These are phyloP conservation scores for Cricetomys ansorgei DNA, from an alignment of 2,113 vertebrate species.

Conservation along the genomic window DNA sequence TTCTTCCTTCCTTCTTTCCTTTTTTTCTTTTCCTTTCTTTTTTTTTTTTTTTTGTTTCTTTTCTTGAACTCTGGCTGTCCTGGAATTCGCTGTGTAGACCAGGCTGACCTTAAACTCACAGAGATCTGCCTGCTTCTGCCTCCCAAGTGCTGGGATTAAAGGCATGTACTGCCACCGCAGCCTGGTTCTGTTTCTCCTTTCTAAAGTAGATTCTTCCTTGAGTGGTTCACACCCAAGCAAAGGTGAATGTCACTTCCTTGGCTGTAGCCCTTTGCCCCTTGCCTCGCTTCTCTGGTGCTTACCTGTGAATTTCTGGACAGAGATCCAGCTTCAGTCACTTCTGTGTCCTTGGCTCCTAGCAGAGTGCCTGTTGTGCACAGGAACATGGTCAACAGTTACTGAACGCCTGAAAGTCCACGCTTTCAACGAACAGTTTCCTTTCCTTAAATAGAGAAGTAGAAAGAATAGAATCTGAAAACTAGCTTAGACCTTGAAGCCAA, in stretches of 20 bases:
- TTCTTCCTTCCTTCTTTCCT: too few relatives aligned
- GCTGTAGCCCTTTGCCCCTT: not conserved
- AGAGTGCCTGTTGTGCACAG: not conserved
- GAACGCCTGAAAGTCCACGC: not conserved
- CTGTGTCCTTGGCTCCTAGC: not conserved
- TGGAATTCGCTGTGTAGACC: too few relatives aligned
- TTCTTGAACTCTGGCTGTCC: too few relatives aligned
- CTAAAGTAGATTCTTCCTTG: not conserved
- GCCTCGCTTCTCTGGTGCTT: not conserved
- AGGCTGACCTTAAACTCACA: too few relatives aligned
- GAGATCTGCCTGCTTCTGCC: too few relatives aligned
- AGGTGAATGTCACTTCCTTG: not conserved
- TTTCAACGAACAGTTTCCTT: slow-evolving; percentile 16
- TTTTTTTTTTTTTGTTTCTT: too few relatives aligned
- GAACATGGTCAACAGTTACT: not conserved
- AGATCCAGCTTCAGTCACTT: not conserved
- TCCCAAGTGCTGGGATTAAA: too few relatives aligned
- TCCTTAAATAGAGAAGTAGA: slow-evolving; percentile 39
- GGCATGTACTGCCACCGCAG: too few relatives aligned
- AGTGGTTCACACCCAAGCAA: not conserved
- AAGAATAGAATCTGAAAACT: not conserved
- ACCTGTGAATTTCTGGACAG: not conserved
- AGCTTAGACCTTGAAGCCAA: not conserved
- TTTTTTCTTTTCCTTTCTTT: too few relatives aligned
- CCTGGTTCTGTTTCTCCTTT: slow-evolving; percentile 36